phyloP scores from a whole-genome alignment of 2,797 vertebrate genomes.

The Tiaroga cobitis region DNA sequence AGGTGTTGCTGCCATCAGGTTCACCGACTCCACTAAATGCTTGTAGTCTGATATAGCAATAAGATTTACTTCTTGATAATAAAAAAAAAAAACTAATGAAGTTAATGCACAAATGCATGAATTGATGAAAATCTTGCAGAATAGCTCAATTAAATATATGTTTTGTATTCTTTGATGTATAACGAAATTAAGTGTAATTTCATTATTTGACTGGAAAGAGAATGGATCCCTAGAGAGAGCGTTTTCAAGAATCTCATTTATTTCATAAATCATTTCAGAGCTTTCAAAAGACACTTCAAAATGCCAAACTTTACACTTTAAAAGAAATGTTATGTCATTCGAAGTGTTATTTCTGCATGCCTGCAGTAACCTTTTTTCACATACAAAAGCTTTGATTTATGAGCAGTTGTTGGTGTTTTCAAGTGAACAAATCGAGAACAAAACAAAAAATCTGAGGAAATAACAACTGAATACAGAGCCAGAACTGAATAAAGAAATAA shows the following conservation, averaged over 20 bases:
- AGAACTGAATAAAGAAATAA: no score
- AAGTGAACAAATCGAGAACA: background rate
- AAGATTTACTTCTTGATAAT: background rate
- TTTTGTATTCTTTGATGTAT: background rate
- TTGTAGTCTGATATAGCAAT: background rate
- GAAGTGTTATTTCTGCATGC: conserved; percentile 14
- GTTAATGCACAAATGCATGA: background rate
- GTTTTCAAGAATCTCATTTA: conserved; percentile 16
- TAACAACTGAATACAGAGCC: no score
- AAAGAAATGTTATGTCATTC: conserved; percentile 7
- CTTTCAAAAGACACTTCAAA: conserved; percentile 2
- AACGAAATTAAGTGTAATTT: conserved; percentile 1
- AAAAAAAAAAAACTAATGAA: background rate
- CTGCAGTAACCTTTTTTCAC: conserved; percentile 16
- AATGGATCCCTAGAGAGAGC: background rate
- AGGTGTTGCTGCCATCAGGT: background rate
- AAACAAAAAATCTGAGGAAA: no score
- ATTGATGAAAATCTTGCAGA: background rate
- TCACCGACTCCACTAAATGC: background rate
- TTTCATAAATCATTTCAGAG: conserved; percentile 18
- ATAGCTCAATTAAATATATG: background rate
- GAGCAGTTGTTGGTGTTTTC: conserved; percentile 15
- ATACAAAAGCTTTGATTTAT: conserved; percentile 13
- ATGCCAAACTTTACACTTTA: background rate
- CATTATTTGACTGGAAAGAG: conserved; percentile 1